These are phyloP conservation scores for Tuta absoluta DNA, from an alignment of 2,888 invertebrate genomes.

Conservation along the genomic window DNA sequence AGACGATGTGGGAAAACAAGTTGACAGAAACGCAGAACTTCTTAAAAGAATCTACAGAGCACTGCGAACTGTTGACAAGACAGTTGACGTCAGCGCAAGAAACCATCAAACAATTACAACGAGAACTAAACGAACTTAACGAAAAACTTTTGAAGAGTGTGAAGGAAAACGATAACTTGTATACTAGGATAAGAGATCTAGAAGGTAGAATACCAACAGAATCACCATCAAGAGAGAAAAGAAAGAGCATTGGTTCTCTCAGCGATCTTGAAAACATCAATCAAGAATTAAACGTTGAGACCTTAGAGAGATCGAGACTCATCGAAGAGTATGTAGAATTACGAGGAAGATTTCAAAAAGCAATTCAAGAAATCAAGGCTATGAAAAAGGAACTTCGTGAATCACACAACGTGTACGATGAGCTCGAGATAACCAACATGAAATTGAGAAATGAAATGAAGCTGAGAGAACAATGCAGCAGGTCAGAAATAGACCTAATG, in stretches of 20 bases:
- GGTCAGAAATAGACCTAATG: conserved; percentile 89
- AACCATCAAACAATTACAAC: conserved; percentile 84
- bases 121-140: conserved; percentile 84
- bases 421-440: conserved; percentile 89
- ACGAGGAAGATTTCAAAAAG: conserved; percentile 88
- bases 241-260: conserved; percentile 88
- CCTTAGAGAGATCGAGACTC: conserved; percentile 87
- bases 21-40: conserved; percentile 85
- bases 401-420: conserved; percentile 89
- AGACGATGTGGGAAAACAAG: conserved; percentile 85
- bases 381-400: conserved; percentile 91
- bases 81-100: conserved; percentile 85
- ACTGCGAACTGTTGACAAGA: conserved; percentile 83
- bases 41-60: conserved; percentile 84
- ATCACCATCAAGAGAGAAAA: conserved; percentile 80
- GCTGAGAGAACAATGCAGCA: conserved; percentile 82
- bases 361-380: conserved; percentile 90
- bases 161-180: conserved; percentile 89
- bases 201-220: conserved; percentile 81
- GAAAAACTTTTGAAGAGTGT: conserved; percentile 85
- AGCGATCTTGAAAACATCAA: conserved; percentile 91
- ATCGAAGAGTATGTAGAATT: conserved; percentile 91
- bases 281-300: conserved; percentile 86
- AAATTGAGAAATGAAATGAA: conserved; percentile 87
- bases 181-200: conserved; percentile 86